Conservation (phyloP, 23 tunicate species). For the Ciona savignyi region DNA sequence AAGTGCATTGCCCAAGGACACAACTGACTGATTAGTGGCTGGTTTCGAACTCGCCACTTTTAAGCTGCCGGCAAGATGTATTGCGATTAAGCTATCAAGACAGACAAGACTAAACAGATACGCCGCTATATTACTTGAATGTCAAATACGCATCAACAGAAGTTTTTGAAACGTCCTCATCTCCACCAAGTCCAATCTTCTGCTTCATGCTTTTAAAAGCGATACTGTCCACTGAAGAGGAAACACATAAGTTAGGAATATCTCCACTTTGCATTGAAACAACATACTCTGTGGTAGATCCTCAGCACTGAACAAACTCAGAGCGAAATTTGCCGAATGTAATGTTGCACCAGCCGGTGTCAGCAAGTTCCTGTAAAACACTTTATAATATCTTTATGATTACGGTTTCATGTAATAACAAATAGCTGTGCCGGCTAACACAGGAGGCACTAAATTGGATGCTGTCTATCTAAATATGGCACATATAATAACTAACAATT, state of each 20-base stretch:
- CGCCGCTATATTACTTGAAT: slow-evolving; percentile 69
- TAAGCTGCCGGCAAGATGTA: no score
- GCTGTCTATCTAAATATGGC: no score
- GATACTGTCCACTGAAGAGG: slow-evolving; percentile 63
- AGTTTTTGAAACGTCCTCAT: slow-evolving; percentile 41
- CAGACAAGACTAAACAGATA: no score
- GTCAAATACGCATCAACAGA: slow-evolving; percentile 77
- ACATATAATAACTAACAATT: no score
- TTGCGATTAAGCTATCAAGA: no score
- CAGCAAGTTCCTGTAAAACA: slow-evolving; percentile 60
- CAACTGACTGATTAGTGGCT: no score
- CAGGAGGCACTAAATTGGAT: no score
- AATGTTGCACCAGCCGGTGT: slow-evolving; percentile 91
- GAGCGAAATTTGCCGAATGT: slow-evolving; percentile 39
- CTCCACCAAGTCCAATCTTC: slow-evolving; percentile 53
- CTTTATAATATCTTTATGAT: no score
- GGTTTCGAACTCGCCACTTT: no score
- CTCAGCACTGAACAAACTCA: slow-evolving; percentile 59
- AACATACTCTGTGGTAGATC: slow-evolving; percentile 80
- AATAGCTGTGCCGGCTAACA: no score
- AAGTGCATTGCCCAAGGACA: no score
- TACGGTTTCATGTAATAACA: no score
- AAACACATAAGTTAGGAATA: neutral
- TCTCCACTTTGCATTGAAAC: neutral
- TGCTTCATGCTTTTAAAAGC: slow-evolving; percentile 76